Evolutionary conservation across 2,113 vertebrate genomes (phyloP).

Genomic region (Neolamprologus cancellatus): DNA sequence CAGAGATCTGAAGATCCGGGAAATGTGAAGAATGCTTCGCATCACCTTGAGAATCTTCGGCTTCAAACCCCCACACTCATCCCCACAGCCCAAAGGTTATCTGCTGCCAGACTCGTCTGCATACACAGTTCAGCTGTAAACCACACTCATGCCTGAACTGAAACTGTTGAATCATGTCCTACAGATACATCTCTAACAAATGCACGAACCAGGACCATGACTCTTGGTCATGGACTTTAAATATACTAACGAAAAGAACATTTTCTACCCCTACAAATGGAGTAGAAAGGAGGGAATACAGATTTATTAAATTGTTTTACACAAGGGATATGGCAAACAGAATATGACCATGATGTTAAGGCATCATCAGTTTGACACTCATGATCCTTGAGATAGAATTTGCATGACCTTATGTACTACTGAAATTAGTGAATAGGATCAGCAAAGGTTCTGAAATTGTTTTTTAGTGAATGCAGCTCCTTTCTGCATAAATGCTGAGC

Average conservation of each 20-base stretch:
- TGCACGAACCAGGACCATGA: background rate
- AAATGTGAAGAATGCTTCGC: constrained; percentile 51
- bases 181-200: background rate
- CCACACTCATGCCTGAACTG: background rate
- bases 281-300: background rate
- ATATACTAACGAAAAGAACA: background rate
- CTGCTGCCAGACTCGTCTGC: background rate
- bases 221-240: background rate
- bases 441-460: background rate
- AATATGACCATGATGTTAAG: background rate
- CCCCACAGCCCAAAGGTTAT: background rate
- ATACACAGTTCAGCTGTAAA: background rate
- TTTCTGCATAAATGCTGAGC: background rate
- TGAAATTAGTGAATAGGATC: background rate
- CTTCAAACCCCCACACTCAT: background rate
- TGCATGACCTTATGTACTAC: background rate
- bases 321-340: background rate
- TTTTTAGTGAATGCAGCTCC: background rate
- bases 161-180: background rate
- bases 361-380: background rate
- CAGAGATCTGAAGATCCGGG: background rate
- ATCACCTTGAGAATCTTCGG: constrained; percentile 15
- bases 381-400: background rate
- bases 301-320: background rate
- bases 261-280: background rate